Base-by-base conservation (phyloP, 2,888 invertebrate species). In the Monopis laevigella region DNA sequence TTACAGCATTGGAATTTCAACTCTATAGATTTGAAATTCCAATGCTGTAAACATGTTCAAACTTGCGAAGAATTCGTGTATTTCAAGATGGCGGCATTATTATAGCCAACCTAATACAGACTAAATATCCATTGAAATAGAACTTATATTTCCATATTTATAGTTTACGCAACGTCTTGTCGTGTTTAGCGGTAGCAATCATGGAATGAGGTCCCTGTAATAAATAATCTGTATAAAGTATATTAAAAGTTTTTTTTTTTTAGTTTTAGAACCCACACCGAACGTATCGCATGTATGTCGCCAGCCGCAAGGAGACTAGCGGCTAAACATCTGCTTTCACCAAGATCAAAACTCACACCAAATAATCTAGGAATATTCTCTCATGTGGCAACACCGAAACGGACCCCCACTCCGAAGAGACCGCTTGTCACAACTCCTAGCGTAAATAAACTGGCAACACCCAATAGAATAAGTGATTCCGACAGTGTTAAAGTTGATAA, bases 261-360 rank as follows among this genome's bases (percentile, higher is more conserved):
- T 45, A 75, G 78, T 62, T 80, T 73, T 62, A 68, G 80, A 54
- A 73, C 89, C 2, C 85, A 87, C 35, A 85, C 91, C 14, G 96
- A 96, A 47, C 86, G 95, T 2, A 68, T 98, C 27, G 89, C 89
- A 3, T 89, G 90, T 42, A 93, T 98, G 92, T 98, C 98, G 1
- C 98, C 98, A 0, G 98, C 98, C 0, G 98, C 98, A 0, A 87
- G 92, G 48, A 86, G 88, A 51, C 77, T 98, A 24, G 96, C 96
- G 3, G 90, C 90, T 1, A 74, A 51, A 56, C 82, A 64, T 63
- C 82, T 72, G 52, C 72, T 59, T 12, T 67, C 84, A 47, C 64
- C 82, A 30, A 62, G 82, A 32, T 59, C 80, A 32, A 73, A 68
- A 45, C 68, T 81, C 10, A 75, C 78, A 0, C 71, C 73, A 0